Evolutionary conservation across 2,888 invertebrate genomes (phyloP).

Genomic region (Timandra comae): DNA sequence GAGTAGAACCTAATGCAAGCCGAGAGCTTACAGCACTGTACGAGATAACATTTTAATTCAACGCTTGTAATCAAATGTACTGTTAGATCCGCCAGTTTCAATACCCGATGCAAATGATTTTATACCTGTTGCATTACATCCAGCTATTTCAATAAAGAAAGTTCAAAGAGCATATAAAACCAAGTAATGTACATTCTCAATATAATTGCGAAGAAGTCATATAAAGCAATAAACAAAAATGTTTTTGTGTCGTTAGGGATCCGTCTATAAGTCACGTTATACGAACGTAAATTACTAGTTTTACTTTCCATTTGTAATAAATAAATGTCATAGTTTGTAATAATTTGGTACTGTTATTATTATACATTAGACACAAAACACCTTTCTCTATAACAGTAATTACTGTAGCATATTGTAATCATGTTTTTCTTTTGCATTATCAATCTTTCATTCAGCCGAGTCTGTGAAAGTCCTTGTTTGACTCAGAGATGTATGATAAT

Average conservation of each 20-base stretch:
- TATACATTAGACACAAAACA: constrained; percentile 46
- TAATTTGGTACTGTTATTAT: constrained; percentile 56
- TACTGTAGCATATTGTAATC: constrained; percentile 47
- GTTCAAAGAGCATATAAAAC: constrained; percentile 14
- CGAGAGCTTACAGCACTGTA: constrained; percentile 46
- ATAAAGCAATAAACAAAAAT: constrained; percentile 28
- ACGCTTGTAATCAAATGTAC: constrained; percentile 27
- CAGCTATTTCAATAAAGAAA: constrained; percentile 2
- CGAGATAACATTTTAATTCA: constrained; percentile 40
- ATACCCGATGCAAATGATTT: constrained; percentile 1
- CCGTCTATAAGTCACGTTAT: constrained; percentile 48
- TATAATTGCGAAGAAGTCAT: constrained; percentile 15
- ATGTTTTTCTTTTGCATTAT: constrained; percentile 52
- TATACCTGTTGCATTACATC: neutral
- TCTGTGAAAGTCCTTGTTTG: constrained; percentile 57
- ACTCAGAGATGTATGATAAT: too few relatives aligned
- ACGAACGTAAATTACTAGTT: constrained; percentile 45
- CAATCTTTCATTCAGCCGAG: constrained; percentile 49
- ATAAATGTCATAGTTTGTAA: constrained; percentile 63
- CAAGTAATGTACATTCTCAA: neutral
- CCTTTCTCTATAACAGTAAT: constrained; percentile 59
- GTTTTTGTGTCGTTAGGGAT: constrained; percentile 32
- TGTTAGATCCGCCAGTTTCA: constrained; percentile 13
- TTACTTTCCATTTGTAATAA: constrained; percentile 58
- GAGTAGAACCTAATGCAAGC: constrained; percentile 57